A percentile compares a stretch with the other conserved stretches of the same genome.
Evolutionary conservation across 2,113 vertebrate genomes (phyloP).

Genomic region (Mormyrus iriodes): DNA sequence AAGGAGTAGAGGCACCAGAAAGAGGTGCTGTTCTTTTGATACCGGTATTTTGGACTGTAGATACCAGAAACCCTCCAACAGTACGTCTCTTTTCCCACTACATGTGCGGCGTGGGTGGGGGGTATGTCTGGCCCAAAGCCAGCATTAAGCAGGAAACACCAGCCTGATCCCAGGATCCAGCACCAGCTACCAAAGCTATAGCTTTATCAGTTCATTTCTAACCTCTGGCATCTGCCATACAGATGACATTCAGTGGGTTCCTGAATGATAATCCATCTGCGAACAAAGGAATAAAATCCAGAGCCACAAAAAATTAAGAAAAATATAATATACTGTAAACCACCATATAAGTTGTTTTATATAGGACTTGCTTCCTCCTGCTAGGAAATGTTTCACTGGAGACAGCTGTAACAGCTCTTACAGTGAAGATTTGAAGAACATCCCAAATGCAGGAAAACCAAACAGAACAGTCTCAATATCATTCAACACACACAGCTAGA

Average conservation of each 20-base stretch:
- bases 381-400: neutral
- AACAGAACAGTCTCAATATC: neutral
- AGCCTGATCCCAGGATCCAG: neutral
- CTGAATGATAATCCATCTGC: neutral
- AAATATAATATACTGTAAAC: too few species aligned
- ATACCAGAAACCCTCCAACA: neutral
- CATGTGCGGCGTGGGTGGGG: too few species aligned
- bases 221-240: neutral
- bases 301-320: too few species aligned
- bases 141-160: neutral
- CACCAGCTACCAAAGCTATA: neutral
- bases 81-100: neutral
- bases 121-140: neutral
- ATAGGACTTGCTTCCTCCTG: neutral
- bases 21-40: neutral
- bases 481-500: neutral
- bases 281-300: neutral
- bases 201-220: neutral
- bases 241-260: neutral
- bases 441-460: neutral
- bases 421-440: neutral
- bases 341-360: too few species aligned
- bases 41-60: neutral
- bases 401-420: neutral
- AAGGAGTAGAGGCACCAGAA: neutral